These are phyloP conservation scores for Laticauda laticaudata DNA, from an alignment of 2,113 vertebrate genomes.

Conservation along the genomic window DNA sequence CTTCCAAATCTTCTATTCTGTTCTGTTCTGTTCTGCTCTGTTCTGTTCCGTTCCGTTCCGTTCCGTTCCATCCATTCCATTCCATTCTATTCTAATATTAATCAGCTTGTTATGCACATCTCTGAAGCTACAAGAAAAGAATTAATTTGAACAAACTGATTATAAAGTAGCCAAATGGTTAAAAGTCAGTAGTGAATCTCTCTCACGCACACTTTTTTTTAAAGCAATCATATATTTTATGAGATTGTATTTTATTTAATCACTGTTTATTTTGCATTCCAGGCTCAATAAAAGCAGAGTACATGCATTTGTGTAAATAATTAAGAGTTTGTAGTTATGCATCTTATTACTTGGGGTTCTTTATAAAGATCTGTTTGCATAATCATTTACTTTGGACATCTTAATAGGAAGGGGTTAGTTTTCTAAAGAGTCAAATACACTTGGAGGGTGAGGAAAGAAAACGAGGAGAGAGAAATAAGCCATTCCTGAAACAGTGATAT, in stretches of 20 bases:
- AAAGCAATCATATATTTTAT: slow-evolving; percentile 2
- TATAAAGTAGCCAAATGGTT: not conserved
- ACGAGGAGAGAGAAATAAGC: not conserved
- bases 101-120: not conserved
- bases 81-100: not conserved
- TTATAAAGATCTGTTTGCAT: slow-evolving; percentile 49
- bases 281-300: slow-evolving; percentile 3
- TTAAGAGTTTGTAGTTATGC: slow-evolving; percentile 40
- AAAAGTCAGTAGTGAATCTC: not conserved
- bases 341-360: slow-evolving; percentile 52
- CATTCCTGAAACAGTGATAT: not conserved
- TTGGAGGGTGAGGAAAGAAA: not conserved
- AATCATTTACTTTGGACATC: slow-evolving; percentile 18
- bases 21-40: too few species aligned
- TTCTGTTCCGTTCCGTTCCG: too few species aligned
- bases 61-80: too few species aligned
- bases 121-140: not conserved
- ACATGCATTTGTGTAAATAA: slow-evolving; percentile 45
- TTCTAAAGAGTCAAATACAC: not conserved
- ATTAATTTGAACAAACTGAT: not conserved
- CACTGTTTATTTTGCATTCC: slow-evolving; percentile 21
- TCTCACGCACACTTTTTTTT: not conserved
- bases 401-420: not conserved
- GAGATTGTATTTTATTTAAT: not conserved
- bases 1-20: too few species aligned